A percentile compares a stretch with the other conserved stretches of the same genome.
These are phyloP conservation scores for Setophaga petechia DNA, from an alignment of 2,113 vertebrate genomes.

Conservation along the genomic window DNA sequence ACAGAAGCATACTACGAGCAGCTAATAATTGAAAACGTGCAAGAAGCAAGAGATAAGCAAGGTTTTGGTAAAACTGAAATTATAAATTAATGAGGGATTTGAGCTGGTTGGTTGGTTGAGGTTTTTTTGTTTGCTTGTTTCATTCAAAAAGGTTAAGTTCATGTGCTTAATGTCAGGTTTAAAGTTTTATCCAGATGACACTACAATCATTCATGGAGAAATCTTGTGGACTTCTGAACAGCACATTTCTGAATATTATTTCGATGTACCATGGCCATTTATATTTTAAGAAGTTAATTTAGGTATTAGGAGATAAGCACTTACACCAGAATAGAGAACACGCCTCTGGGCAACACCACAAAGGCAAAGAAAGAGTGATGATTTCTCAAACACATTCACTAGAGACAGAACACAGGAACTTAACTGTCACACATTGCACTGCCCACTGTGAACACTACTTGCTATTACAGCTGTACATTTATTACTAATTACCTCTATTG, in stretches of 20 bases:
- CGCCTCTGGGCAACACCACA: background rate
- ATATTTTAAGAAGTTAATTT: background rate
- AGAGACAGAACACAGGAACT: background rate
- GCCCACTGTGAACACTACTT: background rate
- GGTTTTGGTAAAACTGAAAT: background rate
- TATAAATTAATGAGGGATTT: background rate
- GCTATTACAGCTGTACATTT: slow-evolving; percentile 3
- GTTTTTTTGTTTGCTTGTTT: background rate
- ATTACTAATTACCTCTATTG: slow-evolving; percentile 19
- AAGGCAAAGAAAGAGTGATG: background rate
- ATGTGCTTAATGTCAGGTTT: background rate
- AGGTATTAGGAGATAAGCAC: background rate
- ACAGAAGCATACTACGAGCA: background rate
- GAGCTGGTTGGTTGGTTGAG: background rate
- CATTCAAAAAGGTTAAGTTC: background rate
- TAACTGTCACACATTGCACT: background rate
- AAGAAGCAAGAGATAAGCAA: background rate
- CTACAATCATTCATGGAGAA: background rate
- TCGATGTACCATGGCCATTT: background rate
- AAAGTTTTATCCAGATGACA: background rate
- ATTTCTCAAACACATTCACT: background rate
- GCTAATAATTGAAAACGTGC: background rate
- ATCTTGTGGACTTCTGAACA: background rate
- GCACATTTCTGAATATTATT: background rate
- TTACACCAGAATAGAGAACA: background rate